Evolutionary conservation across 2,888 invertebrate species (phyloP).

Genomic region (Drosophila neoperkinsi): DNA sequence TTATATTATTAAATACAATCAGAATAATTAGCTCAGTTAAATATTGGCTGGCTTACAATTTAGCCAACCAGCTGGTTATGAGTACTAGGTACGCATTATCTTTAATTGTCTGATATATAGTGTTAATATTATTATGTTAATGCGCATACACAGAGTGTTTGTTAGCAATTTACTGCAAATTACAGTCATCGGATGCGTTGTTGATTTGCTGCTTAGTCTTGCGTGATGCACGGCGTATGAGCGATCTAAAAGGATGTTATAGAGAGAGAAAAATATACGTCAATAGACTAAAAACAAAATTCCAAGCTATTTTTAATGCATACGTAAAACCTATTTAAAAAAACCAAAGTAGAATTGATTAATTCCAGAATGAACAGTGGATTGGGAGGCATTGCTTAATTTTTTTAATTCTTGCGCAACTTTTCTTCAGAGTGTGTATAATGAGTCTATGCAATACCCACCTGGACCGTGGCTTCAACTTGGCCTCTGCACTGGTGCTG

Average conservation of each 20-base stretch:
- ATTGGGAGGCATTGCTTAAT: background rate
- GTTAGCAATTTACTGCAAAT: slow-evolving; percentile 87
- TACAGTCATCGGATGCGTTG: slow-evolving; percentile 90
- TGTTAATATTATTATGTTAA: slow-evolving; percentile 15
- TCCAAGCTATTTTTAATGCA: background rate
- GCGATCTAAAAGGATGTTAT: slow-evolving; percentile 86
- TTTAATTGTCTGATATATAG: slow-evolving; percentile 25
- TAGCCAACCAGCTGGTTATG: slow-evolving; percentile 3
- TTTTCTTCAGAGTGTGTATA: background rate
- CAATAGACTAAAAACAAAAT: background rate
- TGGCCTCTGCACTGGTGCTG: slow-evolving; percentile 84
- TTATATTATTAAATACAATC: slow-evolving; percentile 6
- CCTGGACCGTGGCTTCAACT: slow-evolving; percentile 88
- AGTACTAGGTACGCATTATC: slow-evolving; percentile 2
- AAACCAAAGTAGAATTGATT: background rate
- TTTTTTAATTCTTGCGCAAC: background rate
- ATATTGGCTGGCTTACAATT: slow-evolving; percentile 2
- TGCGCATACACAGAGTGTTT: background rate
- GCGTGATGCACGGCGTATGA: slow-evolving; percentile 92
- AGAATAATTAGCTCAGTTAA: slow-evolving; percentile 35
- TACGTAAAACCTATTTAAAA: background rate
- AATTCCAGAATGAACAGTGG: background rate
- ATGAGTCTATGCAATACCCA: slow-evolving; percentile 42
- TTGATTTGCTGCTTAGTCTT: slow-evolving; percentile 92
- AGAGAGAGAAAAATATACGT: background rate